Conservation (phyloP, 2,797 vertebrate species). For the Danio aesculapii region DNA sequence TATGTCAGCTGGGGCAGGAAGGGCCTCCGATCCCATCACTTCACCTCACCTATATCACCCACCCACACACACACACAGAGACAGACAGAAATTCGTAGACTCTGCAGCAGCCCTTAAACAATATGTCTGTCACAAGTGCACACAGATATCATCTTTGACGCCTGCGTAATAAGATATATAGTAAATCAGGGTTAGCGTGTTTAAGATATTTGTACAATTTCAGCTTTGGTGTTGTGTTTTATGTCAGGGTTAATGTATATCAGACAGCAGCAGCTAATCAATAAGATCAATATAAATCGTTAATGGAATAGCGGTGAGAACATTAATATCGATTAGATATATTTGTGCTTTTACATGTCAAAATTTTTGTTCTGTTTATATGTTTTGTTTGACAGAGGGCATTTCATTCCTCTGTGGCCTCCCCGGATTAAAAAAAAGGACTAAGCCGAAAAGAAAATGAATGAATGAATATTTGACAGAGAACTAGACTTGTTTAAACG, state of each 20-base stretch:
- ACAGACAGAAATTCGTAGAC: neutral
- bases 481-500: neutral
- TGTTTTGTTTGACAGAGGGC: neutral
- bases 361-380: no score
- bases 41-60: constrained; percentile 42
- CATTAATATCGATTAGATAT: neutral
- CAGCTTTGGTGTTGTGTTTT: neutral
- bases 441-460: no score
- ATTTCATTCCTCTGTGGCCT: no score
- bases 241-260: neutral
- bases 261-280: neutral
- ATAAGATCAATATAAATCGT: neutral
- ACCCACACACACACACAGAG: constrained; percentile 9
- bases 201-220: neutral
- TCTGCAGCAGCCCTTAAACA: constrained; percentile 5
- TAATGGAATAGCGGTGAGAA: neutral
- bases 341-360: neutral
- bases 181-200: neutral
- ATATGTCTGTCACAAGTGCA: constrained; percentile 25
- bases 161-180: neutral
- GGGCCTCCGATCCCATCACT: constrained; percentile 48
- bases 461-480: no score
- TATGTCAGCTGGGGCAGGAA: constrained; percentile 58
- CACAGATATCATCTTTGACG: neutral
- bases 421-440: no score